These are phyloP conservation scores for Nymphalis io DNA, from an alignment of 1,140 invertebrate species.

Conservation along the genomic window DNA sequence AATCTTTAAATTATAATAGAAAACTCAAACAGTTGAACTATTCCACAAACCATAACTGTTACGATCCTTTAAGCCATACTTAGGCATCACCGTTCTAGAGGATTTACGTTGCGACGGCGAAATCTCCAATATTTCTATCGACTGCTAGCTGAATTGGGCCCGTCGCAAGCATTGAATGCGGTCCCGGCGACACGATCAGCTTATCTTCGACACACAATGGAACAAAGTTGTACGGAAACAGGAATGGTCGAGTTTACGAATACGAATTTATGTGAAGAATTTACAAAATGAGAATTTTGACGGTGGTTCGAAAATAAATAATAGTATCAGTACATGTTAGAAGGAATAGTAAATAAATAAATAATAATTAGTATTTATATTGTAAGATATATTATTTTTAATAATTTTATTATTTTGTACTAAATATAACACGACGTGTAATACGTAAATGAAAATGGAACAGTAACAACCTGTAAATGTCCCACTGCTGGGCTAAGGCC, in stretches of 20 bases:
- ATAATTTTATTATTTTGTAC: too few species aligned
- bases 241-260: not conserved
- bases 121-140: not conserved
- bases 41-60: conserved; percentile 2
- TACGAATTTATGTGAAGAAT: conserved; percentile 1
- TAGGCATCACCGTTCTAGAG: not conserved
- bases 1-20: not conserved
- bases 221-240: not conserved
- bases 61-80: conserved; percentile 5
- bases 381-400: too few species aligned
- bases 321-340: too few species aligned
- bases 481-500: too few species aligned
- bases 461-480: too few species aligned
- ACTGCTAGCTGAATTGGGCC: not conserved
- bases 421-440: too few species aligned
- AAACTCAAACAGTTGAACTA: not conserved
- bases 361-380: too few species aligned
- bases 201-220: conserved; percentile 13
- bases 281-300: not conserved
- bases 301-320: not conserved
- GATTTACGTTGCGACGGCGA: conserved; percentile 1
- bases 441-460: too few species aligned
- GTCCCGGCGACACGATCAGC: conserved; percentile 7
- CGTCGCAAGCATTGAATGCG: conserved; percentile 3
- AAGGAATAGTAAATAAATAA: too few species aligned